Evolutionary conservation across 1,140 invertebrate genomes (phyloP), one percentile per base, ranked within the genome.

Genomic region (Sminthurinus signatus): DNA sequence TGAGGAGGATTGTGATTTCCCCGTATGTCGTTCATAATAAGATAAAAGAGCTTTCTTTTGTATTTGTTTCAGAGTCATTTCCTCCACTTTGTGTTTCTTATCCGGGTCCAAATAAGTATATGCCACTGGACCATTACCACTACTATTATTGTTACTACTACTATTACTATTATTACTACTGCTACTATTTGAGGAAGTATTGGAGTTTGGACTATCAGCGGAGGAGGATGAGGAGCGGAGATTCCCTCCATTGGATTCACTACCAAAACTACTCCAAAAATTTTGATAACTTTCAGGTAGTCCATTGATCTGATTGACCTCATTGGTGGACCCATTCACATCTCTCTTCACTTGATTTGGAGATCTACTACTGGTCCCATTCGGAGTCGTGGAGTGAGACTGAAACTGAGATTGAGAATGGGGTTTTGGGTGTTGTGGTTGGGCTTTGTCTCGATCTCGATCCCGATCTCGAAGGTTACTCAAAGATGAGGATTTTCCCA

Each of bases 41-140:
- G 88, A 89, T 27, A 91, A 77, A 1, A 93, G 76, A 0, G 90
- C 90, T 73, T 91, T 88, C 75, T 93, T 91, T 72, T 92, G 89
- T 31, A 91, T 87, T 0, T 87, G 88, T 75, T 92, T 93, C 0
- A 93, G 74, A 0, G 89, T 87, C 2, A 86, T 75, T 74, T 89
- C 88, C 1, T 86, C 83, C 23, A 88, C 81, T 66, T 82, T 80
- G 68, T 85, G 84, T 54, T 84, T 85, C 74, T 89, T 89, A n/a
- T 85, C 85, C 0, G 86, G 86, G 73, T 89, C 87, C 43, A 87
- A 75, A 73, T 86, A 87, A 5, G 85, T 83, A 73, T 86, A 87
- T 51, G 85, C 81, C 72, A 80, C 79, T 31, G 56, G 64, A 12
- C 8, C 10, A 31, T 25, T 36, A 12, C 28, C 12, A 28, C 28